phyloP scores from a whole-genome alignment of 2,113 vertebrate genomes.

The Coryphaenoides rupestris region DNA sequence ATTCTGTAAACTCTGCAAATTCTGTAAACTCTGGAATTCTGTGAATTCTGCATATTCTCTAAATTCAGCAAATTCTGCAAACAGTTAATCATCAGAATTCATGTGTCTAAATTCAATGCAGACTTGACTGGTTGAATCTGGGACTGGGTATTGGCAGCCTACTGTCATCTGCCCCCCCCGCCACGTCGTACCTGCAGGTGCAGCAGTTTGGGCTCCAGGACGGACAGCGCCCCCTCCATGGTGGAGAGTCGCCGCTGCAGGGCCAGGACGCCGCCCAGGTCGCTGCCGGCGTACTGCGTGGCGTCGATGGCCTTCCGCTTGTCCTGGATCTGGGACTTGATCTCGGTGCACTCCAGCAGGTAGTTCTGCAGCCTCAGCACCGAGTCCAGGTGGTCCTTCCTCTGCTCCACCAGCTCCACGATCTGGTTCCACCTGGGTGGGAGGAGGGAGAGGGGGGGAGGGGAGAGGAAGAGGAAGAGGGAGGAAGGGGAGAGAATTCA shows the following conservation, averaged over 20 bases:
- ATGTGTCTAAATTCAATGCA: too few relatives aligned
- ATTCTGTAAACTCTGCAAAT: too few relatives aligned
- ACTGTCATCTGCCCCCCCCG: not conserved
- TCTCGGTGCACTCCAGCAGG: constrained; percentile 86
- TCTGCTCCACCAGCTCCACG: constrained; percentile 87
- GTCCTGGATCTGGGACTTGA: constrained; percentile 86
- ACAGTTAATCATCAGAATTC: too few relatives aligned
- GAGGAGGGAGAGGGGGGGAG: not conserved
- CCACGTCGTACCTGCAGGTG: constrained; percentile 77
- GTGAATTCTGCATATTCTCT: too few relatives aligned
- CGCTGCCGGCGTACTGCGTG: constrained; percentile 77
- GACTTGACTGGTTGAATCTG: too few relatives aligned
- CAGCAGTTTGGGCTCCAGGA: constrained; percentile 84
- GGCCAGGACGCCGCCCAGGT: constrained; percentile 79
- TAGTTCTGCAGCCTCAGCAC: constrained; percentile 91
- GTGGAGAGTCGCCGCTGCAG: constrained; percentile 86
- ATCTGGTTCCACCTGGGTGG: constrained; percentile 90
- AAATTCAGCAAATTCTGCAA: too few relatives aligned
- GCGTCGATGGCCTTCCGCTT: constrained; percentile 87
- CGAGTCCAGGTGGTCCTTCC: constrained; percentile 81
- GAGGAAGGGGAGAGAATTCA: not conserved
- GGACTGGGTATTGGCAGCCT: too few relatives aligned
- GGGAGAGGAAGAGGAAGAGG: not conserved
- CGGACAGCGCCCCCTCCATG: constrained; percentile 86
- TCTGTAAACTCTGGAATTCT: too few relatives aligned